Conservation (phyloP, 2,888 invertebrate genomes). For the Trypoxylon attenuatum region DNA sequence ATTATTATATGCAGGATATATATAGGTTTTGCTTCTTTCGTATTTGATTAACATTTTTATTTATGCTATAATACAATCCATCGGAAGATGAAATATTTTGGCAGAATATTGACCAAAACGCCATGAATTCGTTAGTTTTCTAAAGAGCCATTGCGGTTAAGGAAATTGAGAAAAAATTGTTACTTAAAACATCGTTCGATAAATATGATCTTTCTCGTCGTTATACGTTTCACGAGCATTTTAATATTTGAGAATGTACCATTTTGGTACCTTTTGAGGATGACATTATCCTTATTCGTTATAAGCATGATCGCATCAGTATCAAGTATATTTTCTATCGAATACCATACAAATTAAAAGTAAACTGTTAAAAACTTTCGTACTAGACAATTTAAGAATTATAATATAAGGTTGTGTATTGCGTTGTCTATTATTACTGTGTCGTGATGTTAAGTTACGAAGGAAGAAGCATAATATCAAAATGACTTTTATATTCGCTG, state of each 20-base stretch:
- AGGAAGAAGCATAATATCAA: slow-evolving; percentile 16
- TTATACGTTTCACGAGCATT: slow-evolving; percentile 18
- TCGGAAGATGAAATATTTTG: too few relatives aligned
- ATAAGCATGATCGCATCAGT: slow-evolving; percentile 13
- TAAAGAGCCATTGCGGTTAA: slow-evolving; percentile 1
- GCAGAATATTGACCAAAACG: too few relatives aligned
- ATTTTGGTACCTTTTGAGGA: slow-evolving; percentile 12
- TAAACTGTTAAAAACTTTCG: slow-evolving; percentile 35
- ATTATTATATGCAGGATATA: slow-evolving; percentile 4
- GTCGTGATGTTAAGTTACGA: slow-evolving; percentile 18
- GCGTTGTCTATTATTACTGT: slow-evolving; percentile 20
- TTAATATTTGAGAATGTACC: slow-evolving; percentile 19
- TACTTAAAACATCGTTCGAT: slow-evolving; percentile 23
- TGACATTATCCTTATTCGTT: slow-evolving; percentile 14
- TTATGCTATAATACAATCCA: neutral
- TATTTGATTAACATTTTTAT: slow-evolving; percentile 18
- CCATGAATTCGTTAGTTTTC: slow-evolving; percentile 11
- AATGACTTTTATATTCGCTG: slow-evolving; percentile 30
- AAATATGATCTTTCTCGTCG: slow-evolving; percentile 16
- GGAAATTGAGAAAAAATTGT: slow-evolving; percentile 16
- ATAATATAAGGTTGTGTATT: slow-evolving; percentile 26
- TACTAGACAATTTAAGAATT: slow-evolving; percentile 39
- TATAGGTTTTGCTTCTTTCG: slow-evolving; percentile 30
- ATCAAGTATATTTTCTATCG: slow-evolving; percentile 31
- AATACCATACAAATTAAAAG: slow-evolving; percentile 31